Base-by-base conservation (phyloP, 2,113 vertebrate species). In the Prunella himalayana region DNA sequence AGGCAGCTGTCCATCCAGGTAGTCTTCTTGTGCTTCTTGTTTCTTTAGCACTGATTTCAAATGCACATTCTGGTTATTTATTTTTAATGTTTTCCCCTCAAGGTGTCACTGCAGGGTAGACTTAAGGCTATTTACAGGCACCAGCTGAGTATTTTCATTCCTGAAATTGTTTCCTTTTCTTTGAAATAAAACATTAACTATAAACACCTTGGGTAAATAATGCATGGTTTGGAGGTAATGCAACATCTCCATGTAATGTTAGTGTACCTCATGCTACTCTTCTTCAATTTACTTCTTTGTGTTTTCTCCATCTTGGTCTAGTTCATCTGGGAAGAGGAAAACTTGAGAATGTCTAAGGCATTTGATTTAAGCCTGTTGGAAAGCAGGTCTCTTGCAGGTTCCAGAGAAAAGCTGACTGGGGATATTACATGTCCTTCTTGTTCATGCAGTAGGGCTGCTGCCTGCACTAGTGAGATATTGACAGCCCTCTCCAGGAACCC, bases 81-180 rank as follows among this genome's bases (percentile, higher is more conserved):
- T 93, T 93, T 90, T 95, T 95, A 90, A 93, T 93, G 88, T 42
- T 96, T 96, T 94, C 88, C 82, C 94, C 94, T 97, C 94, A 93
- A 96, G 96, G 88, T 97, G 94, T 97, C 95, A 96, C 92, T 96
- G 88, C 88, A 97, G 94, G 93, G 93, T 86, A 96, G 93, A 96
- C 82, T 86, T 91, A 68, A 83, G 93, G 92, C 79, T 93, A 39
- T 92, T 94, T 88, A 77, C 60, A 7, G 53, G 28, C 0, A 1
- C 39, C 59, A 77, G 41, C 63, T 88, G 42, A 70, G 24, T 73
- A 37, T 77, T 73, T 88, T 80, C 54, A 37, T 95, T 90, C 42
- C 66, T 86, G 33, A 93, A 94, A 61, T n/a, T 66, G n/a, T 83
- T 91, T 82, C 21, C 5, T 18, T 88, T 77, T 82, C 61, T 87